phyloP scores from a whole-genome alignment of 2,797 vertebrate species.

The Fistularia commersonii region DNA sequence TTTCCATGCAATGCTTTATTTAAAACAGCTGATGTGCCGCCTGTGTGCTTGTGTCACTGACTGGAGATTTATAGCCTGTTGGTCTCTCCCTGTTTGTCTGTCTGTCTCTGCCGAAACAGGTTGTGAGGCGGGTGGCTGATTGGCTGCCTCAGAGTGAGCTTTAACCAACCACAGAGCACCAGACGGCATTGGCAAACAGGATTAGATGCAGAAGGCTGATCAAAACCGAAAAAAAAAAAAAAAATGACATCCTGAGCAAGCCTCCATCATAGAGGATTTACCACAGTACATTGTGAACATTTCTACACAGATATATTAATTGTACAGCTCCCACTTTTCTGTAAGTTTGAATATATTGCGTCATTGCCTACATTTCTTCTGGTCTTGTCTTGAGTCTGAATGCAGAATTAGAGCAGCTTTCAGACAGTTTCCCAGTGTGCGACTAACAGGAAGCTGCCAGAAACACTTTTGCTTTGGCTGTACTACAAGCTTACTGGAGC shows the following conservation, averaged over 20 bases:
- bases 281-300: not conserved
- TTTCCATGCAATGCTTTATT: too few relatives aligned
- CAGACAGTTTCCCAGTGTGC: constrained; percentile 40
- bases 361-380: not conserved
- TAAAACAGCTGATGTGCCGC: too few relatives aligned
- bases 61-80: constrained; percentile 22
- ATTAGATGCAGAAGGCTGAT: constrained; percentile 18
- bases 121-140: constrained; percentile 12
- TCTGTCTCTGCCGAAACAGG: constrained; percentile 10
- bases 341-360: not conserved
- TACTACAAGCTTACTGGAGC: constrained; percentile 32
- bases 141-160: constrained; percentile 26
- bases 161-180: constrained; percentile 29
- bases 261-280: not conserved
- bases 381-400: not conserved
- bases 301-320: not conserved
- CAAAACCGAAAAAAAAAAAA: constrained; percentile 6
- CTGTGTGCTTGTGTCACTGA: constrained; percentile 11
- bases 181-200: constrained; percentile 22
- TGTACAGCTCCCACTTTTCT: constrained; percentile 8
- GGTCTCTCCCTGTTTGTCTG: not conserved
- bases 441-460: constrained; percentile 28
- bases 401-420: constrained; percentile 39
- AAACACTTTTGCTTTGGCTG: constrained; percentile 48
- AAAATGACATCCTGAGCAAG: not conserved